Evolutionary conservation across 2,797 vertebrate species (phyloP), one percentile per base, ranked within the genome.

Genomic region (Microchirus variegatus): DNA sequence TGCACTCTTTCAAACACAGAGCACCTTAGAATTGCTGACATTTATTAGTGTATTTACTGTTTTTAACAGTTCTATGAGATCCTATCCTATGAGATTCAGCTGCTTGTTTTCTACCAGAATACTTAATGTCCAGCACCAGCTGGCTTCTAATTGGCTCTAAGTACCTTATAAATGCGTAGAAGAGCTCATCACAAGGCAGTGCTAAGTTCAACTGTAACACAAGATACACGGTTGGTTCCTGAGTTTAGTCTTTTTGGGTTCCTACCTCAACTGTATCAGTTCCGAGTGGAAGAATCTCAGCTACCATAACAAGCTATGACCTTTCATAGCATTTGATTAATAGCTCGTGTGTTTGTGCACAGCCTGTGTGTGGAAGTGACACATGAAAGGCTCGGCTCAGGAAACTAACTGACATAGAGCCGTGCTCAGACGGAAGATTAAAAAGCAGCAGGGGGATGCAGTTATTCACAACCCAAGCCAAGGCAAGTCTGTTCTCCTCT

Each of bases 391-490:
- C 14, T n/a, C 26, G 42, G 73, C 45, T 67, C 61, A 51, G 63
- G 75, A 63, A 64, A 64, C 75, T 26, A 31, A 26, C n/a, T 59
- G 63, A 46, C 75, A 69, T 41, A 70, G 54, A 70, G 54, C 56
- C 46, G 54, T 48, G 41, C 48, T 63, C 78, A 77, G 77, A 76
- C 78, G 80, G 75, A 65, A 83, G 82, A 80, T 80, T 78, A 80
- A 65, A 55, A 49, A 67, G 10, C 82, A 81, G 81, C 71, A 68
- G 60, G 64, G 64, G 64, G 56, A 41, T 3, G 4, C 6, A 3
- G 22, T 63, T 69, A 62, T 73, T 66, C 43, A 12, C 41, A 66
- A 22, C 2, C 22, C 22, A 22, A 22, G 22, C 5, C 22, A 22
- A 22, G 22, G 22, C 5, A 22, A 22, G 22, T 22, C 22, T 5